Base-by-base conservation (phyloP, 2,888 invertebrate species). In the Spatulosminthurus flaviceps region DNA sequence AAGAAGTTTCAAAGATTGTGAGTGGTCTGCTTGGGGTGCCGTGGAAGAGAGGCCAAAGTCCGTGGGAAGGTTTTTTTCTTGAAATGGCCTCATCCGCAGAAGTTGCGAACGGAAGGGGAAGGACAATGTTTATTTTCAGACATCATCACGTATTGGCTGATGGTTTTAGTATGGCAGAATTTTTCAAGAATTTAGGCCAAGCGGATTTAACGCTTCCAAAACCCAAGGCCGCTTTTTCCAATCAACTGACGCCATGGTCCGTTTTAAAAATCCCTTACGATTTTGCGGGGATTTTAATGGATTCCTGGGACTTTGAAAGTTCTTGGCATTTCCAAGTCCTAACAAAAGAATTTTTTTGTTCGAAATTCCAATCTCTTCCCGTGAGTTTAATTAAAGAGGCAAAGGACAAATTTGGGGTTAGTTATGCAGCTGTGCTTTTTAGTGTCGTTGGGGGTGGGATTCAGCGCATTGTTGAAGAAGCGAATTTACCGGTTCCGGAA, bases 111-210 rank as follows among this genome's bases (percentile, higher is more conserved):
- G 9, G 9, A 34, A 4, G 5, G 5, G 34, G 34, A 9, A n/a
- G n/a, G 16, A 51, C 51, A 19, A 11, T 83, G 2, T 34, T 82
- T 0, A 64, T 64, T n/a, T 13, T 64, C 64, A 2, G 64, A 22
- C 26, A 24, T 64, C 24, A 64, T 22, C 64, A 64, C 16, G 21
- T 22, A 2, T 24, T 64, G 7, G 16, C 7, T 2, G 64, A 64
- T 24, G 64, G 64, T 9, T 64, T 19, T 16, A 24, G 24, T n/a
- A 9, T 22, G 24, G 26, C 24, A 9, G 13, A 21, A 64, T 7
- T 64, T 1, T 24, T 64, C 4, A 22, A 64, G 24, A 24, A 11
- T 4, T 4, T 64, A 11, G 16, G 19, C 16, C 19, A 51, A 13
- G 16, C 51, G 1, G 9, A 34, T 7, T 7, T 34, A 4, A 9